Base-by-base conservation (phyloP, 2,888 invertebrate species). In the Parapristionchus giblindavisi region DNA sequence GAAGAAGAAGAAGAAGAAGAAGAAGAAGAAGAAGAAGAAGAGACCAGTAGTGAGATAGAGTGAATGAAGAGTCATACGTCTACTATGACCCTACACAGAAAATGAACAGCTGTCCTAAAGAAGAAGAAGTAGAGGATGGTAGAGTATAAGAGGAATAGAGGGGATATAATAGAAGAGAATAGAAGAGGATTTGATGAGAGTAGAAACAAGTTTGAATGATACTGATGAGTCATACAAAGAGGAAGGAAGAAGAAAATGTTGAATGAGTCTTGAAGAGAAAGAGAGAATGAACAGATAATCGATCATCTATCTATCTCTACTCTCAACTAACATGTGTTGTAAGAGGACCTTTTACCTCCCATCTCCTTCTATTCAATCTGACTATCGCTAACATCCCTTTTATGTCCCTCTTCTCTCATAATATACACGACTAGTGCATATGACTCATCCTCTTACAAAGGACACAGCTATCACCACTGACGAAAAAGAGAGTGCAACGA, bases 131-230 rank as follows among this genome's bases (percentile, higher is more conserved):
- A 24, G 54, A 11, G 11, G 63, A 63, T 11, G 34, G 24, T 11
- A 21, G 56, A 56, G 27, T 8, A 8, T 14, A 34, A 32, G 63
- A 34, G 24, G 38, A 11, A 63, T 8, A 29, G 34, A 24, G 24
- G 34, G 38, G 63, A 34, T 11, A 34, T 6, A 32, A 24, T 8
- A 17, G 32, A 24, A 63, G 63, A 29, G 63, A 34, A 40, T 21
- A 34, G 70, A 51, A 56, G 56, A 71, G 40, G 58, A 56, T 38
- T 58, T 24, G 54, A 71, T 54, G 56, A 38, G 51, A 51, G 29
- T 48, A 21, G 66, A 51, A 66, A 66, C 66, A 66, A 66, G 66
- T 66, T 66, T 66, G 66, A 48, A 36, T 32, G 43, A 17, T n/a
- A 27, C 21, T 14, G 48, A 11, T 32, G 63, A 63, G 51, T 34